phyloP scores from a whole-genome alignment of 2,797 vertebrate genomes.

The Orientallactaga sibirica region DNA sequence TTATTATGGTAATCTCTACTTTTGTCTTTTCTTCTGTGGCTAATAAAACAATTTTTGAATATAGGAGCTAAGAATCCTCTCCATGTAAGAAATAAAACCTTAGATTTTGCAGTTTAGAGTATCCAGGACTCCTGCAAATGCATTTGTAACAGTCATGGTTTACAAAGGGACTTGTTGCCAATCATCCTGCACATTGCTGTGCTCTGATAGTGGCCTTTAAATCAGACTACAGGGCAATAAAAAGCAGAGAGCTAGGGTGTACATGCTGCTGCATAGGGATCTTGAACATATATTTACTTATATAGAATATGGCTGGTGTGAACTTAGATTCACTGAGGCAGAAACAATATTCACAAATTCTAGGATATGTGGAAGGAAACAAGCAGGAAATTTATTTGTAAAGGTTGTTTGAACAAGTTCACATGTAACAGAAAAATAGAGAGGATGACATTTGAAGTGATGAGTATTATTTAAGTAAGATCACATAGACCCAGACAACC shows the following conservation, averaged over 20 bases:
- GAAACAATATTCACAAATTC: constrained; percentile 48
- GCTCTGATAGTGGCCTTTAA: constrained; percentile 53
- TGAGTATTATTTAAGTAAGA: constrained; percentile 12
- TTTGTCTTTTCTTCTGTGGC: constrained; percentile 58
- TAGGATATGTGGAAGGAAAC: neutral
- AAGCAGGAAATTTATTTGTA: constrained; percentile 10
- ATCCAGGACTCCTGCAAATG: constrained; percentile 25
- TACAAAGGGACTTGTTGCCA: constrained; percentile 61
- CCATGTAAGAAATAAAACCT: neutral
- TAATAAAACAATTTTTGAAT: constrained; percentile 60
- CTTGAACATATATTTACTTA: neutral
- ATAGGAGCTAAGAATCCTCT: constrained; percentile 26
- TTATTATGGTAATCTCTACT: constrained; percentile 50
- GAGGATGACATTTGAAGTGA: constrained; percentile 19
- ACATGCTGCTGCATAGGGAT: neutral
- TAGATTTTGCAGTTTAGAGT: constrained; percentile 25
- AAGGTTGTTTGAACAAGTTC: constrained; percentile 42
- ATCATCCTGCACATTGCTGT: constrained; percentile 21
- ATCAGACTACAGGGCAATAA: constrained; percentile 41
- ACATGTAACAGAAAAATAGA: constrained; percentile 12
- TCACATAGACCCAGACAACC: constrained; percentile 22
- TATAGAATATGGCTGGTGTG: neutral
- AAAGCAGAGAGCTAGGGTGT: neutral
- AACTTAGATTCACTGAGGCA: constrained; percentile 31
- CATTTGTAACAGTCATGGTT: constrained; percentile 53